phyloP scores from a whole-genome alignment of 2,888 invertebrate species.

The Papilio elwesi region DNA sequence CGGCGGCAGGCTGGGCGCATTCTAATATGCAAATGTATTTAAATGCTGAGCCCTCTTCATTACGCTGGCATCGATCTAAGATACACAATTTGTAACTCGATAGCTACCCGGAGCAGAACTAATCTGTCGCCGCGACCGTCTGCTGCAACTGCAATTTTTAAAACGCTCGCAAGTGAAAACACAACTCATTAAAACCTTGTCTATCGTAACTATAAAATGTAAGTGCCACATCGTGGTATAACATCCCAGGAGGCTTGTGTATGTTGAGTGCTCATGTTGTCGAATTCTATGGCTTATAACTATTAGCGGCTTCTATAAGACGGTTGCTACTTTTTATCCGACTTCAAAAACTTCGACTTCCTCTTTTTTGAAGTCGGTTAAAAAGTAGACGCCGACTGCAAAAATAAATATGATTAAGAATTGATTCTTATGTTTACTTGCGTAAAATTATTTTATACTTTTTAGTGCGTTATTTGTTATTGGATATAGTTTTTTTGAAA shows the following conservation, averaged over 20 bases:
- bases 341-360: too few relatives aligned
- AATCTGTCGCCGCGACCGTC: constrained; percentile 63
- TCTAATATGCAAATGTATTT: constrained; percentile 85
- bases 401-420: too few relatives aligned
- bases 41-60: constrained; percentile 84
- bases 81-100: constrained; percentile 83
- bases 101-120: constrained; percentile 73
- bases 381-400: too few relatives aligned
- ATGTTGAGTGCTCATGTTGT: too few relatives aligned
- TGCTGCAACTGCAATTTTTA: constrained; percentile 47
- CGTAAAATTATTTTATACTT: too few relatives aligned
- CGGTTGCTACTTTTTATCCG: too few relatives aligned
- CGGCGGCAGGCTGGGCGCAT: constrained; percentile 69
- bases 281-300: too few relatives aligned
- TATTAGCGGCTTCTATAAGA: too few relatives aligned
- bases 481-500: too few relatives aligned
- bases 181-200: constrained; percentile 10
- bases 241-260: neutral
- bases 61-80: constrained; percentile 83
- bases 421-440: too few relatives aligned
- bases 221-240: neutral
- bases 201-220: neutral
- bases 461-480: too few relatives aligned
- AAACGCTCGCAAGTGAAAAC: constrained; percentile 30
- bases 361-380: too few relatives aligned